A percentile compares a stretch with the other conserved stretches of the same genome.
phyloP scores from a whole-genome alignment of 1,140 invertebrate genomes.

The Stenopsyche tienmushanensis region DNA sequence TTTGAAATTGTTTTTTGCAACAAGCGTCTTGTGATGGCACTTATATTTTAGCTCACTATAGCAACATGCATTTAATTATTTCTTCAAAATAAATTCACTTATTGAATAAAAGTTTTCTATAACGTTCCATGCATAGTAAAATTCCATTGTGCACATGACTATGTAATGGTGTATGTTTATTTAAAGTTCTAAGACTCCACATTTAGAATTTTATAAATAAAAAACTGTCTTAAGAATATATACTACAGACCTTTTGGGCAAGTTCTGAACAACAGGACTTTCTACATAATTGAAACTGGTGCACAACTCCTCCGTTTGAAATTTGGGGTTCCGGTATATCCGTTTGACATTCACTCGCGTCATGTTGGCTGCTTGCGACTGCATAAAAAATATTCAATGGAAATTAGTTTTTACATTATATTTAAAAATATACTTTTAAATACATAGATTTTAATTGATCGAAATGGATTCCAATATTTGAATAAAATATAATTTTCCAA shows the following conservation, averaged over 20 bases:
- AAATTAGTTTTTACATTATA: background rate
- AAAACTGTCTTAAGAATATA: background rate
- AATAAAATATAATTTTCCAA: background rate
- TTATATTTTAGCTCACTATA: no score
- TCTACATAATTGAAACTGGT: slow-evolving; percentile 55
- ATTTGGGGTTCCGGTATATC: slow-evolving; percentile 43
- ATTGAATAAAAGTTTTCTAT: no score
- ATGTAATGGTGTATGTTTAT: no score
- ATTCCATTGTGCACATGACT: no score
- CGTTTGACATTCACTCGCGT: slow-evolving; percentile 50
- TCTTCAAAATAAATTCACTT: no score
- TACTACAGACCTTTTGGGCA: slow-evolving; percentile 61
- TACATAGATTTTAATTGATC: no score
- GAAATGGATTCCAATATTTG: background rate
- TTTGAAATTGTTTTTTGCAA: no score
- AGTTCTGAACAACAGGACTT: slow-evolving; percentile 69
- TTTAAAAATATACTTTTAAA: background rate
- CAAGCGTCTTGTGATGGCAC: no score
- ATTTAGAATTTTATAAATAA: no score
- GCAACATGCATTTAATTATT: no score
- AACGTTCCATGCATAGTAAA: no score
- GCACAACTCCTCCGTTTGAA: slow-evolving; percentile 44
- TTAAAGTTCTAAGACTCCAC: no score
- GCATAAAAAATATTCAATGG: slow-evolving; percentile 43
- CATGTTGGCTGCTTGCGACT: slow-evolving; percentile 60